These are phyloP conservation scores for Equus quagga DNA, from an alignment of 2,113 vertebrate species.

Conservation along the genomic window DNA sequence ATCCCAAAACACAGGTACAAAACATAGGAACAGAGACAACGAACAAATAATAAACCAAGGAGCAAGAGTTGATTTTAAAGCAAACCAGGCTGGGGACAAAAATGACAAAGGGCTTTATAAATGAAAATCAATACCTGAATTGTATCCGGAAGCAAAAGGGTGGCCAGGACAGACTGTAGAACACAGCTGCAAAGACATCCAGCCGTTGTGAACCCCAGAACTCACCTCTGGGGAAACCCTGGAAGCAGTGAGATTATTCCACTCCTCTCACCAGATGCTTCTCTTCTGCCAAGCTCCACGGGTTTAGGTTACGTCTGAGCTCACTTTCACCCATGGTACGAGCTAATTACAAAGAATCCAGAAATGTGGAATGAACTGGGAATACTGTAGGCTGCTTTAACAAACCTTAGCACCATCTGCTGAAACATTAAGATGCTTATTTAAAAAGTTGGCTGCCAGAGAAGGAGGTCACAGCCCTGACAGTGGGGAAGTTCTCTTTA, in stretches of 20 bases:
- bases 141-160: background rate
- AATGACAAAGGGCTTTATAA: slow-evolving; percentile 55
- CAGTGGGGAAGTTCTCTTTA: slow-evolving; percentile 58
- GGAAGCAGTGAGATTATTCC: slow-evolving; percentile 15
- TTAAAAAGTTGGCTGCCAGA: slow-evolving; percentile 67
- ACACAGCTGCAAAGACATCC: background rate
- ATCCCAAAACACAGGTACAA: background rate
- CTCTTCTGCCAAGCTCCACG: slow-evolving; percentile 2
- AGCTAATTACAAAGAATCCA: slow-evolving; percentile 74
- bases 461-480: slow-evolving; percentile 57
- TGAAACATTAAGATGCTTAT: slow-evolving; percentile 76
- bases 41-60: background rate
- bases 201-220: slow-evolving; percentile 1
- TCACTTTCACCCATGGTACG: slow-evolving; percentile 53
- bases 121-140: slow-evolving; percentile 41
- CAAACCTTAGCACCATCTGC: slow-evolving; percentile 79
- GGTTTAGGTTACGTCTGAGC: slow-evolving; percentile 55
- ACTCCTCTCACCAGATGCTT: slow-evolving; percentile 33
- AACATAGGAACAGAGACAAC: background rate
- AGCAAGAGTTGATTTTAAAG: slow-evolving; percentile 16
- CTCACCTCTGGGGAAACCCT: slow-evolving; percentile 49
- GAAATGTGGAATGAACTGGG: slow-evolving; percentile 61
- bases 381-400: slow-evolving; percentile 60
- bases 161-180: background rate
- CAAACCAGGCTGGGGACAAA: slow-evolving; percentile 37